A percentile compares a stretch with the other conserved stretches of the same genome.
Conservation (phyloP, 2,888 invertebrate genomes). For the Tipula unca region DNA sequence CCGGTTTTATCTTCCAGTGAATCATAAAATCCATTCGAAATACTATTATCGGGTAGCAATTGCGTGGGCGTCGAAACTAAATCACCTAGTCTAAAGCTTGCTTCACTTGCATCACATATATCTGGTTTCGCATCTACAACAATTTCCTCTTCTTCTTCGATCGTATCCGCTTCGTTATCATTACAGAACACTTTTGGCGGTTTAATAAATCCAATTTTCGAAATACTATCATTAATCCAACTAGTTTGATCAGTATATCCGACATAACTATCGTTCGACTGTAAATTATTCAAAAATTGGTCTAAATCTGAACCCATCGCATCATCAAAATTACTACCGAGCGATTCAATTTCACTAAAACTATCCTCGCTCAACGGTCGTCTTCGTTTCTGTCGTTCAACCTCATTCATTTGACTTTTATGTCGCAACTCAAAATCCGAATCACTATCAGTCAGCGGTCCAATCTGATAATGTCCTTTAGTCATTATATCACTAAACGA, state of each 20-base stretch:
- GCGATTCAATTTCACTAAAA: constrained; percentile 54
- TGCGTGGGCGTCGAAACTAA: not conserved
- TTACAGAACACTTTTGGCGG: constrained; percentile 40
- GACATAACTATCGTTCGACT: constrained; percentile 45
- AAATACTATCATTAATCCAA: constrained; percentile 31
- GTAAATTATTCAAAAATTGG: constrained; percentile 57
- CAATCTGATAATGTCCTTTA: constrained; percentile 25
- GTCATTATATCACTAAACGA: constrained; percentile 34
- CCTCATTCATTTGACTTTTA: constrained; percentile 39
- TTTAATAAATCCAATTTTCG: constrained; percentile 33
- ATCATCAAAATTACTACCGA: constrained; percentile 48
- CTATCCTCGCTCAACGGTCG: constrained; percentile 69
- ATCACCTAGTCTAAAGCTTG: not conserved
- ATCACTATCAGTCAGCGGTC: constrained; percentile 32
- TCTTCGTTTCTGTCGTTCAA: constrained; percentile 56
- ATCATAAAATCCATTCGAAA: constrained; percentile 20
- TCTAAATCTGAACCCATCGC: constrained; percentile 54
- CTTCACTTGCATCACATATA: not conserved
- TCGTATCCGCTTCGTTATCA: constrained; percentile 37
- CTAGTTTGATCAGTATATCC: constrained; percentile 31
- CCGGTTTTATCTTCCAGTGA: constrained; percentile 19
- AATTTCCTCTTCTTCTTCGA: constrained; percentile 28
- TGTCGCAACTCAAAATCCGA: constrained; percentile 48
- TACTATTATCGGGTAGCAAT: not conserved
- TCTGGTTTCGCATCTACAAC: not conserved